Conservation (phyloP, 2,113 vertebrate genomes). For the Tragelaphus buxtoni region DNA sequence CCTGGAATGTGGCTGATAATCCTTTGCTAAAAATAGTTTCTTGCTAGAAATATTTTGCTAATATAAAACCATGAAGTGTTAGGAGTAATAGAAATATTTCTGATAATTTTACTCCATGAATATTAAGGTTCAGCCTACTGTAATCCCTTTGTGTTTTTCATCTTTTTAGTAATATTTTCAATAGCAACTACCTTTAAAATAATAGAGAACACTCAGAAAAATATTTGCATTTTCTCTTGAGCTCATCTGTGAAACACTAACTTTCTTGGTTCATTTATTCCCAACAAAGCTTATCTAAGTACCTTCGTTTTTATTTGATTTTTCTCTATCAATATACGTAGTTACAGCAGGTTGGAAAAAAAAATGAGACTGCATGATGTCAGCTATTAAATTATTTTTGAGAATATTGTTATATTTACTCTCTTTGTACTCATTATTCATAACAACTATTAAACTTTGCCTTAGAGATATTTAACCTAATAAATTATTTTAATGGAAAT, state of each 20-base stretch:
- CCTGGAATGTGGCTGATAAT: not conserved
- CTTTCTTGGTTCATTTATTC: not conserved
- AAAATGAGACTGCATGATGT: not conserved
- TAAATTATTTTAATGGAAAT: not conserved
- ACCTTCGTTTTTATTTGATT: not conserved
- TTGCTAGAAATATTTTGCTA: constrained; percentile 6
- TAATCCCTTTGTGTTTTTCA: not conserved
- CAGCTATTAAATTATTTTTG: not conserved
- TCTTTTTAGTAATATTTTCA: not conserved
- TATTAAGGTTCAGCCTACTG: not conserved
- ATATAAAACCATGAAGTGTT: not conserved
- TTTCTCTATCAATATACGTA: constrained; percentile 12
- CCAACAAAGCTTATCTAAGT: not conserved
- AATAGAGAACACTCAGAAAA: not conserved
- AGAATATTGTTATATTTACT: not conserved
- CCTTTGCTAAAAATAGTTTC: not conserved
- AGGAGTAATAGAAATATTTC: not conserved
- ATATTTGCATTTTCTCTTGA: not conserved
- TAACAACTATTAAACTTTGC: not conserved
- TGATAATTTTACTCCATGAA: not conserved
- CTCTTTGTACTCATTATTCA: not conserved
- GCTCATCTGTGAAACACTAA: not conserved
- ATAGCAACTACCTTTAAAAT: not conserved
- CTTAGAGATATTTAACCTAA: not conserved
- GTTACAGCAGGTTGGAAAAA: not conserved